A percentile compares a stretch with the other conserved stretches of the same genome.
These are phyloP conservation scores for Neoniphon sammara DNA, from an alignment of 2,797 vertebrate species.

Conservation along the genomic window DNA sequence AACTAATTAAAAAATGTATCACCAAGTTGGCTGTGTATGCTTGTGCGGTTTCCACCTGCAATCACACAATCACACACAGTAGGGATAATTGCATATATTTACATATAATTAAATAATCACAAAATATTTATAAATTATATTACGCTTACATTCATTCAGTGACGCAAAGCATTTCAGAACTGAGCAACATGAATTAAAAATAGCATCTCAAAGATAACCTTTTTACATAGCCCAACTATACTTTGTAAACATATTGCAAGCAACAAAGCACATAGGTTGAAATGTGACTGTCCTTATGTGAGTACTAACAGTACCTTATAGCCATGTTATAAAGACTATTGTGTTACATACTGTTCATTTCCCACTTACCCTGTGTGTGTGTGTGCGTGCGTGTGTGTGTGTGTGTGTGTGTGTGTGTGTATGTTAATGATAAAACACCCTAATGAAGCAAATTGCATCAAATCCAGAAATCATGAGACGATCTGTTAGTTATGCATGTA, in stretches of 20 bases:
- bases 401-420: not conserved
- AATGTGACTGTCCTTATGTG: slow-evolving; percentile 60
- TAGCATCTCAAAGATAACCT: slow-evolving; percentile 4
- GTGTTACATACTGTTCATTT: slow-evolving; percentile 34
- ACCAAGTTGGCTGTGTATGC: slow-evolving; percentile 10
- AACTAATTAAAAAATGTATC: slow-evolving; percentile 43
- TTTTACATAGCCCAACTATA: slow-evolving; percentile 26
- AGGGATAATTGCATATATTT: slow-evolving; percentile 50
- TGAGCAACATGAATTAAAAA: slow-evolving; percentile 1
- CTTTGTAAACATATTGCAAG: slow-evolving; percentile 49
- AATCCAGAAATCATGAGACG: slow-evolving; percentile 36
- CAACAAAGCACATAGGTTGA: slow-evolving; percentile 61
- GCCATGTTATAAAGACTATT: slow-evolving; percentile 24
- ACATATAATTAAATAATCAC: slow-evolving; percentile 59
- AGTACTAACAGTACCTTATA: slow-evolving; percentile 37
- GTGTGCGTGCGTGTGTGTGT: not conserved
- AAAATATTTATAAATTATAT: slow-evolving; percentile 31
- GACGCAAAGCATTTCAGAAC: slow-evolving; percentile 28
- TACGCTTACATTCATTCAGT: slow-evolving; percentile 14
- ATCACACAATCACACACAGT: slow-evolving; percentile 28
- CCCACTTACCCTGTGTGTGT: slow-evolving; percentile 23
- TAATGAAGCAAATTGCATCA: slow-evolving; percentile 5
- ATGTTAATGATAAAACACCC: slow-evolving; percentile 24
- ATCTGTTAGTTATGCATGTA: not conserved
- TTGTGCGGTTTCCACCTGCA: slow-evolving; percentile 12